These are phyloP conservation scores for Melitaea cinxia DNA, from an alignment of 1,140 invertebrate genomes.

Conservation along the genomic window DNA sequence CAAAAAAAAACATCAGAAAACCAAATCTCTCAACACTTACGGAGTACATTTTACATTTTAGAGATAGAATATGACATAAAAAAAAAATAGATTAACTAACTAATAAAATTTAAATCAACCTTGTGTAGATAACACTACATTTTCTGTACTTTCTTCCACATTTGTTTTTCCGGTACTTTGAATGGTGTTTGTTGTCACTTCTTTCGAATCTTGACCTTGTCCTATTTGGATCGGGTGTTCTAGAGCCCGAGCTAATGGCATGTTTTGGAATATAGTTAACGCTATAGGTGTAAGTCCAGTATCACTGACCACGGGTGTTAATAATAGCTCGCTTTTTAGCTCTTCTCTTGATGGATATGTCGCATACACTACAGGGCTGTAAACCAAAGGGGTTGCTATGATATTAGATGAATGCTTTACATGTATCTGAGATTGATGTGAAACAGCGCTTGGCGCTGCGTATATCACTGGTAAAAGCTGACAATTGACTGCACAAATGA, in stretches of 20 bases:
- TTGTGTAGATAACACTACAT: not conserved
- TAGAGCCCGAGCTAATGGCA: slow-evolving; percentile 58
- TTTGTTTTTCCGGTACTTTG: not conserved
- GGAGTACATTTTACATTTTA: no score
- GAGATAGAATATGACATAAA: no score
- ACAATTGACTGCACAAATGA: slow-evolving; percentile 37
- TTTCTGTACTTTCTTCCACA: slow-evolving; percentile 1
- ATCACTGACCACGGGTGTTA: slow-evolving; percentile 43
- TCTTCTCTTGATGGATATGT: slow-evolving; percentile 36
- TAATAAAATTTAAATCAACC: not conserved
- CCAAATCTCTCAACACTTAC: no score
- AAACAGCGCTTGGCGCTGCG: slow-evolving; percentile 65
- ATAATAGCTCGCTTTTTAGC: slow-evolving; percentile 37
- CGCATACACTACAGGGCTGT: slow-evolving; percentile 50
- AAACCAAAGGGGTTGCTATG: slow-evolving; percentile 50
- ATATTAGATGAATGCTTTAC: slow-evolving; percentile 52
- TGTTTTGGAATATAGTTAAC: slow-evolving; percentile 58
- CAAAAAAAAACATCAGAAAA: no score
- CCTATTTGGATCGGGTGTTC: slow-evolving; percentile 57
- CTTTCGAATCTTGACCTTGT: slow-evolving; percentile 34
- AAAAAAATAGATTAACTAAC: not conserved
- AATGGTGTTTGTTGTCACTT: not conserved
- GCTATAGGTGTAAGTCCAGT: slow-evolving; percentile 54
- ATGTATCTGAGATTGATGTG: slow-evolving; percentile 67
- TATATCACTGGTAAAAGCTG: slow-evolving; percentile 58